Base-by-base conservation (phyloP, 2,113 vertebrate species). In the Proterorhinus semilunaris region DNA sequence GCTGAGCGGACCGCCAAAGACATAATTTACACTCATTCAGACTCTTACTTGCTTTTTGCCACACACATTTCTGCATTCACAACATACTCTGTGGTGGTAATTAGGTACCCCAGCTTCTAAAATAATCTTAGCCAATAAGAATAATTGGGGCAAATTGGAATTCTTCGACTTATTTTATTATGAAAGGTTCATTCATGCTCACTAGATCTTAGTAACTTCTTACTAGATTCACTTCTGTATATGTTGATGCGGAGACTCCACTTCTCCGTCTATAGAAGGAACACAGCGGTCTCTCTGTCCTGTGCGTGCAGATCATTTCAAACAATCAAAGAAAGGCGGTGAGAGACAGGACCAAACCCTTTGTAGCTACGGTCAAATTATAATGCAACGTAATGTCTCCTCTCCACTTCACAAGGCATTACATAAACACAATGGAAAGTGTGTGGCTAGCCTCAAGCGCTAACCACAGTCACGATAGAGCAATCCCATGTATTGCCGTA, bases 321-420 rank as follows among this genome's bases (percentile, higher is more conserved):
- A 43, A 61, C n/a, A 61, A 45, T 61, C 42, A 44, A 61, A 61
- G 58, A n/a, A 61, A 61, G 58, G 58, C 42, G 58, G 43, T 44
- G 58, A 61, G 58, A 61, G 58, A 61, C 58, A 45, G 15, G 42
- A 45, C 58, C 58, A 61, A 61, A 44, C 58, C 42, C 53, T 55
- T 55, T 55, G 42, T 45, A 61, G 44, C 58, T 44, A 9, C 16
- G 13, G 58, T 61, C 13, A 42, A 58, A 58, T 58, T 58, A 58
- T 58, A 42, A 42, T 13, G 55, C 36, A 58, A 58, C 42, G 58
- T 61, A 61, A 61, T 61, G 58, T 61, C 58, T 61, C 42, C 36
- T 61, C 58, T 59, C 10, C 27, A 59, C 57, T 61, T 61, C 42
- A 45, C 42, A 45, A 61, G 7, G 58, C 58, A 61, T 61, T 61